A percentile compares a stretch with the other conserved stretches of the same genome.
These are phyloP conservation scores for Discoglossus pictus DNA, from an alignment of 2,797 vertebrate species.

Conservation along the genomic window DNA sequence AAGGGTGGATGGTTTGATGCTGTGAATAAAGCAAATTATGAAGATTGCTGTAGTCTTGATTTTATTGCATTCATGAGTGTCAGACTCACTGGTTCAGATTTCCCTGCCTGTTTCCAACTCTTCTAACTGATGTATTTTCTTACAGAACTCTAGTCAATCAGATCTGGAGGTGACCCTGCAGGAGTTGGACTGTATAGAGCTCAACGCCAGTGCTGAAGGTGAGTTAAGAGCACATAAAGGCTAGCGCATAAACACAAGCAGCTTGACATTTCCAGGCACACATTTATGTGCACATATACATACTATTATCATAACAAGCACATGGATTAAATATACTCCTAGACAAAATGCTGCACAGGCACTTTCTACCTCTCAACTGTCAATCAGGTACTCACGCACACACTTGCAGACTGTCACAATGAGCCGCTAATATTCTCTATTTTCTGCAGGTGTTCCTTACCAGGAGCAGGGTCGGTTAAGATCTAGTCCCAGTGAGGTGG, in stretches of 20 bases:
- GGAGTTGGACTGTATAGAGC: conserved; percentile 46
- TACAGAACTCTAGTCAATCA: conserved; percentile 75
- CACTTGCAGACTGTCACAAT: neutral
- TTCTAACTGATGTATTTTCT: neutral
- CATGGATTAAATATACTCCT: too few species aligned
- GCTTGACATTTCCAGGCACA: too few species aligned
- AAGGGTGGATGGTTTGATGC: too few species aligned
- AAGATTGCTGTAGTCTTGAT: accelerated
- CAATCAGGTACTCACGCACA: too few species aligned
- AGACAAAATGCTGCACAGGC: too few species aligned
- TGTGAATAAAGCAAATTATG: too few species aligned
- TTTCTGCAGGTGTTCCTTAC: neutral
- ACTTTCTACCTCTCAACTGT: too few species aligned
- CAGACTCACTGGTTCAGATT: neutral
- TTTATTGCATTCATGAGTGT: too few species aligned
- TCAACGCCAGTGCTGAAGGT: neutral
- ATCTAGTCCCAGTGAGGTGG: conserved; percentile 11
- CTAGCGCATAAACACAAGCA: neutral
- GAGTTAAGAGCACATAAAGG: neutral
- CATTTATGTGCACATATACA: too few species aligned
- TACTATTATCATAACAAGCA: too few species aligned
- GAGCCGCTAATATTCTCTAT: neutral
- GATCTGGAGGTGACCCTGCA: conserved; percentile 69
- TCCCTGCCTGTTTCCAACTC: too few species aligned
- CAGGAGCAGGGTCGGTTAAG: conserved; percentile 6